Percentiles rank a stretch among this genome's conserved stretches.
Evolutionary conservation across 2,797 vertebrate genomes (phyloP).

Genomic region (Cirrhinus molitorella): DNA sequence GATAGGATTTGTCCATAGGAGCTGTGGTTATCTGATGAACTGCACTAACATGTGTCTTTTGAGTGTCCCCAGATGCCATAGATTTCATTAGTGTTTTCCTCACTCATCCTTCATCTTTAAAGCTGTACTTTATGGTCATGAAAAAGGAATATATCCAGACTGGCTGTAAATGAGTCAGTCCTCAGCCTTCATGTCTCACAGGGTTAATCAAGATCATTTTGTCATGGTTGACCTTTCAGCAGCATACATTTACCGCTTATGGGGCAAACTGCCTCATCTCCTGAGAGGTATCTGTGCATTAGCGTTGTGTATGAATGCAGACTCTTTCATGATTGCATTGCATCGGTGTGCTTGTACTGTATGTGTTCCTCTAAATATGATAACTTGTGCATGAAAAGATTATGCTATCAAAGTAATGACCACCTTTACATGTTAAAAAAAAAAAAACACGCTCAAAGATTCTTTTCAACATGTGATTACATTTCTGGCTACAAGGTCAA

Average conservation of each 20-base stretch:
- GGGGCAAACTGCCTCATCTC: slow-evolving; percentile 13
- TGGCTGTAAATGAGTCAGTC: slow-evolving; percentile 42
- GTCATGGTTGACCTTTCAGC: slow-evolving; percentile 52
- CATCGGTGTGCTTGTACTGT: not conserved
- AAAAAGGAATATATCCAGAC: slow-evolving; percentile 24
- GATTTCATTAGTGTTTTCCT: slow-evolving; percentile 16
- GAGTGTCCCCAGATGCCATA: slow-evolving; percentile 7
- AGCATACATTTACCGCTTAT: slow-evolving; percentile 23
- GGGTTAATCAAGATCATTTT: slow-evolving; percentile 53
- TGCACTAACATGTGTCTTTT: slow-evolving; percentile 22
- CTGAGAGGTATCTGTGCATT: slow-evolving; percentile 14
- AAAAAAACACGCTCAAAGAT: not conserved
- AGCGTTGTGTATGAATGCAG: slow-evolving; percentile 26
- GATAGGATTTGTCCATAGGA: slow-evolving; percentile 1
- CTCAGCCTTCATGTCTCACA: slow-evolving; percentile 37
- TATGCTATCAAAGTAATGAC: not conserved
- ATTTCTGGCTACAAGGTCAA: not conserved
- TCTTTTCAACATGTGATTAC: not conserved
- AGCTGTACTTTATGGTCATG: not conserved
- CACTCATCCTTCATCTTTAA: slow-evolving; percentile 9
- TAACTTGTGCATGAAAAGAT: not conserved
- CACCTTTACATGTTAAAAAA: slow-evolving; percentile 10
- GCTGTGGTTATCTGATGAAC: not conserved
- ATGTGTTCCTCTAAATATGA: not conserved
- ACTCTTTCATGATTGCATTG: slow-evolving; percentile 16